These are phyloP conservation scores for Sebastes minor DNA, from an alignment of 2,797 vertebrate species.

Conservation along the genomic window DNA sequence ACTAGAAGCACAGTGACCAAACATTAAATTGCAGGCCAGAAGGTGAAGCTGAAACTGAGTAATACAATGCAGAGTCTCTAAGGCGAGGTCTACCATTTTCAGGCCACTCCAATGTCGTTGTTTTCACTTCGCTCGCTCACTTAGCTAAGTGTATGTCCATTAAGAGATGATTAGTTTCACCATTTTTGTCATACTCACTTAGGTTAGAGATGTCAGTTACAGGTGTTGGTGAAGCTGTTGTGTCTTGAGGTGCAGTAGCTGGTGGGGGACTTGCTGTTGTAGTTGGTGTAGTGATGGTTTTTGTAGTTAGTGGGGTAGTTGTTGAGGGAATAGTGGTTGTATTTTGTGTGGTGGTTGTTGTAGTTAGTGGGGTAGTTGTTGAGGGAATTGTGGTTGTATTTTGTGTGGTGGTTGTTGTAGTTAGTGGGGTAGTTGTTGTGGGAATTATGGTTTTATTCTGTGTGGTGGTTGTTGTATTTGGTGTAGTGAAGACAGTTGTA, in stretches of 20 bases:
- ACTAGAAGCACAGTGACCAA: constrained; percentile 3
- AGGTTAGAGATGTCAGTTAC: background rate
- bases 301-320: background rate
- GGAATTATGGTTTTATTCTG: background rate
- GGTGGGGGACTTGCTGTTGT: background rate
- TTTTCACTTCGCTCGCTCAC: no score
- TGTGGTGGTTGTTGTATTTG: background rate
- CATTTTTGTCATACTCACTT: background rate
- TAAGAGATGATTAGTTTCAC: no score
- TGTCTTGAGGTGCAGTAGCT: background rate
- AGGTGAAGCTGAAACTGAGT: background rate
- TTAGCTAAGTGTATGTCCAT: no score
- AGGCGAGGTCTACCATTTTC: background rate
- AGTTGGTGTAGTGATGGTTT: background rate
- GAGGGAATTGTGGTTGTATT: accelerated
- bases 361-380: background rate
- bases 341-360: background rate
- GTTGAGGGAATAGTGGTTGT: background rate
- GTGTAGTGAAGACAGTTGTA: no score
- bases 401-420: no score
- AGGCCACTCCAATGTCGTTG: background rate
- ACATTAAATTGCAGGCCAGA: background rate
- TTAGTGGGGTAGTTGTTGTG: background rate
- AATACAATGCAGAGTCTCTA: background rate
- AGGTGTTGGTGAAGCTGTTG: background rate